Conservation (phyloP, 2,113 vertebrate genomes). For the Passer domesticus region DNA sequence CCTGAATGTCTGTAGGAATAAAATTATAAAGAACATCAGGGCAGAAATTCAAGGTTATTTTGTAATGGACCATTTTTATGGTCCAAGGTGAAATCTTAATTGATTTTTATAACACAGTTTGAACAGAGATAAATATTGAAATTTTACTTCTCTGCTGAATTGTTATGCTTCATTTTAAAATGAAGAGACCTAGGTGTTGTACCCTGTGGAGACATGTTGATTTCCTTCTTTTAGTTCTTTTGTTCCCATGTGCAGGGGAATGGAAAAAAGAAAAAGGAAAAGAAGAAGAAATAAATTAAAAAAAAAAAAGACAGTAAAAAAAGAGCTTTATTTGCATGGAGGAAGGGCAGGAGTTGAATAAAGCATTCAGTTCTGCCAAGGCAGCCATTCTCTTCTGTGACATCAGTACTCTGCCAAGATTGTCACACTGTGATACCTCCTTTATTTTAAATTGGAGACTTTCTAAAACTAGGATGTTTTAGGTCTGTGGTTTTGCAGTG, state of each 20-base stretch:
- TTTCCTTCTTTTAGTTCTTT: background rate
- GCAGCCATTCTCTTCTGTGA: background rate
- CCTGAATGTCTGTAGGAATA: background rate
- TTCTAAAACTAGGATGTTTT: slow-evolving; percentile 1
- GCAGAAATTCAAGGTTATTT: background rate
- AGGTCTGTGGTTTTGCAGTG: background rate
- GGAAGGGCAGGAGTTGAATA: slow-evolving; percentile 26
- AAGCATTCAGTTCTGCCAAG: slow-evolving; percentile 37
- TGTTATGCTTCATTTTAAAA: background rate
- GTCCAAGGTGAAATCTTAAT: background rate
- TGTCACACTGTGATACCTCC: slow-evolving; percentile 10
- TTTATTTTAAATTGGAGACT: slow-evolving; percentile 35
- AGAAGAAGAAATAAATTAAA: background rate
- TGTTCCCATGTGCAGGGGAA: background rate
- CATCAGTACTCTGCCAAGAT: slow-evolving; percentile 26
- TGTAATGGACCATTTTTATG: background rate
- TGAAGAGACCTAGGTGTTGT: background rate
- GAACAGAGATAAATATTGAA: background rate
- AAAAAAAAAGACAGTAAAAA: too few species aligned
- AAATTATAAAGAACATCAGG: background rate
- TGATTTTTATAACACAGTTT: background rate
- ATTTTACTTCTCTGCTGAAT: background rate
- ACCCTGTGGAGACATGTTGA: background rate
- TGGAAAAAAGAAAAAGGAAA: background rate
- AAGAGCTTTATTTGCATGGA: background rate